Conservation (phyloP, 2,113 vertebrate species). For the Oriolus oriolus region DNA sequence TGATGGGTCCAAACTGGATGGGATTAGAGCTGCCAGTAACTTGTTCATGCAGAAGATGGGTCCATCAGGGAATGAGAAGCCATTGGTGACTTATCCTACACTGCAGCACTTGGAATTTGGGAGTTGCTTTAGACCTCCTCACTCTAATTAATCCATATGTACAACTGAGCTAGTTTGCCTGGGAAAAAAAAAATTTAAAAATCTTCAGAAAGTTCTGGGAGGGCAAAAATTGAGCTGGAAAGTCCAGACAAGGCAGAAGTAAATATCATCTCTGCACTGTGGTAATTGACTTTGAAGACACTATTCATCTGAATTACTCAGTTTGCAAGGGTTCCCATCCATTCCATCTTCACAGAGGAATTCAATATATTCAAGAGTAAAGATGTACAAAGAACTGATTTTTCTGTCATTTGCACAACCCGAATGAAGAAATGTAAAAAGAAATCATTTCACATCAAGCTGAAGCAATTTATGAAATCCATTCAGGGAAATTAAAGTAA, state of each 20-base stretch:
- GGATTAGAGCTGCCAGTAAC: not conserved
- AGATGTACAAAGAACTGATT: conserved; percentile 6
- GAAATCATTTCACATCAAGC: not conserved
- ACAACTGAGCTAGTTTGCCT: not conserved
- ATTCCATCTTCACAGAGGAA: not conserved
- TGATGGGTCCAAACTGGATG: not conserved
- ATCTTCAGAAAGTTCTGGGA: not conserved
- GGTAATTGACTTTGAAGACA: conserved; percentile 37
- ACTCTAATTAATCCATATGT: not conserved
- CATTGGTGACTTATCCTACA: not conserved
- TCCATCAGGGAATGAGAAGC: not conserved
- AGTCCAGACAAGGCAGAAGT: not conserved
- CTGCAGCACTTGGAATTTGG: not conserved
- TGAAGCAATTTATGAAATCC: not conserved
- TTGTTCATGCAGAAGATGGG: not conserved
- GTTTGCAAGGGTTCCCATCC: not conserved
- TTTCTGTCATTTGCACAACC: conserved; percentile 15
- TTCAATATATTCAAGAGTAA: conserved; percentile 15
- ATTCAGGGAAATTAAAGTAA: not conserved
- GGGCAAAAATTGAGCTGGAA: not conserved
- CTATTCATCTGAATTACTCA: conserved; percentile 21
- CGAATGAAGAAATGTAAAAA: not conserved
- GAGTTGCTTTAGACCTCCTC: not conserved
- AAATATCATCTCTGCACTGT: not conserved
- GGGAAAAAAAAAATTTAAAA: not conserved